Conservation (phyloP, 2,888 invertebrate species). For the Nomada fucata region DNA sequence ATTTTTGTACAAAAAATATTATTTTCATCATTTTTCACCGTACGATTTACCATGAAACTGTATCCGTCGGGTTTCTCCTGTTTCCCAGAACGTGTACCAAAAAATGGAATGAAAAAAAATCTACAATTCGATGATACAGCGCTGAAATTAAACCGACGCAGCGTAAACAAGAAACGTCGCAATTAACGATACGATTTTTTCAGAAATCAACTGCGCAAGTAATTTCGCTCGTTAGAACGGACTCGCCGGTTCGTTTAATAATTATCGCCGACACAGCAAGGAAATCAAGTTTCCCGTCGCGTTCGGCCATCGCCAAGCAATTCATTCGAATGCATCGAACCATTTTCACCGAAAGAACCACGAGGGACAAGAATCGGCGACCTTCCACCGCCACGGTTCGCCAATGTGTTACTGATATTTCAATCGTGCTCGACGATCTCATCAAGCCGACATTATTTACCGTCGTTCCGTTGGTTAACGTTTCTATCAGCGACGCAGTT, state of each 20-base stretch:
- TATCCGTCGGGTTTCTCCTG: too few species aligned
- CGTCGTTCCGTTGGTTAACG: neutral
- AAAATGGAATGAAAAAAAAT: neutral
- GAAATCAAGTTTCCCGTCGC: neutral
- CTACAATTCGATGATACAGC: neutral
- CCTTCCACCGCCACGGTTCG: neutral
- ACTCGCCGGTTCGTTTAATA: conserved; percentile 12
- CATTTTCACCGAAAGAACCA: neutral
- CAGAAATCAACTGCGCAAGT: neutral
- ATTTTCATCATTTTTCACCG: too few species aligned
- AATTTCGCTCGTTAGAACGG: conserved; percentile 13
- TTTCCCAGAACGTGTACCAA: too few species aligned
- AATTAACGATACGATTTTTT: conserved; percentile 14
- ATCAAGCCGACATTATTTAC: conserved; percentile 16
- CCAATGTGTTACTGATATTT: conserved; percentile 19
- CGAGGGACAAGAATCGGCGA: neutral
- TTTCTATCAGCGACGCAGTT: neutral
- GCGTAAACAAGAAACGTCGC: neutral
- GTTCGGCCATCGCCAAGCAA: conserved; percentile 6
- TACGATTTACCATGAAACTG: too few species aligned
- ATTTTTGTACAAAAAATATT: too few species aligned
- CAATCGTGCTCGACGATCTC: neutral
- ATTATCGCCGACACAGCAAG: conserved; percentile 20
- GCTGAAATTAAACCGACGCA: neutral
- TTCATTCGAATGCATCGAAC: conserved; percentile 25